Evolutionary conservation across 1,140 invertebrate genomes (phyloP).

Genomic region (Pseudomyrmex dendroicus): DNA sequence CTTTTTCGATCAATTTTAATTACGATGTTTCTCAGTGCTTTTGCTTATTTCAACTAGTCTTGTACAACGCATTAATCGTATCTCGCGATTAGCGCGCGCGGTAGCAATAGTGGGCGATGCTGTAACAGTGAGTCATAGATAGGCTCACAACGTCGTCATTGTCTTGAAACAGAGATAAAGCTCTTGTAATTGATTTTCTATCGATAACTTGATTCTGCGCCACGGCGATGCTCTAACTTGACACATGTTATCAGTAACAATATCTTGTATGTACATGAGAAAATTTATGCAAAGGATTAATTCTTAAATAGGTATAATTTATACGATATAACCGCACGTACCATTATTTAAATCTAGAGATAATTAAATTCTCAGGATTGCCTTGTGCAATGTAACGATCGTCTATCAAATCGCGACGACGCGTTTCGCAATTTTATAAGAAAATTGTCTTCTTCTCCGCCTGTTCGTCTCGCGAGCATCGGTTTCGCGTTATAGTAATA

Average conservation of each 20-base stretch:
- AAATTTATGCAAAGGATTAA: too few species aligned
- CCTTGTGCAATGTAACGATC: too few species aligned
- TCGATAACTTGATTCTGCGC: neutral
- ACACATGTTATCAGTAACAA: too few species aligned
- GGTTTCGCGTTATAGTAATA: conserved; percentile 14
- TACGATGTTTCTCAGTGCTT: too few species aligned
- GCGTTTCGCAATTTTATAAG: neutral
- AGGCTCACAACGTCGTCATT: conserved; percentile 16
- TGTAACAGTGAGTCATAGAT: conserved; percentile 22
- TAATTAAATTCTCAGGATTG: too few species aligned
- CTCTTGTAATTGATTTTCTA: conserved; percentile 6
- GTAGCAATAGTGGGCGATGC: neutral
- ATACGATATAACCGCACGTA: too few species aligned
- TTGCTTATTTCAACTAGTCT: neutral
- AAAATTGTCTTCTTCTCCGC: neutral
- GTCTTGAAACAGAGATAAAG: conserved; percentile 5
- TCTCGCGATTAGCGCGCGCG: neutral
- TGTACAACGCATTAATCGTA: neutral
- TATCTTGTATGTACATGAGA: too few species aligned
- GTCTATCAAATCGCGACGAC: neutral
- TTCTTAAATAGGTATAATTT: too few species aligned
- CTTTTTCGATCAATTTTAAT: neutral
- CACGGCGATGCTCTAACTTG: neutral
- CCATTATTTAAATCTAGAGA: too few species aligned
- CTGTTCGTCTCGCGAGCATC: conserved; percentile 11